These are phyloP conservation scores for Cygnus olor DNA, from an alignment of 2,797 vertebrate genomes.

Conservation along the genomic window DNA sequence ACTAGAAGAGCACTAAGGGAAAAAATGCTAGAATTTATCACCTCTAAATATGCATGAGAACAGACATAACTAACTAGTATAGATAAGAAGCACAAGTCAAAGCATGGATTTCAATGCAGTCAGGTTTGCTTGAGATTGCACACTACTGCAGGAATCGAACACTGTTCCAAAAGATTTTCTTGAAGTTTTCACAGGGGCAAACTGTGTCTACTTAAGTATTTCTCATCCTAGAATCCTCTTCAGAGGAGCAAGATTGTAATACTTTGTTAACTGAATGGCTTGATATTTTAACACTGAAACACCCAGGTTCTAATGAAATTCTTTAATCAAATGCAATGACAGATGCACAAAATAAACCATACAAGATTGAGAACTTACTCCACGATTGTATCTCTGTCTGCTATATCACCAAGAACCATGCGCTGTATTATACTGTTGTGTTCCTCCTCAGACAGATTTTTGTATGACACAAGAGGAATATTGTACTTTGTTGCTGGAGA, in stretches of 20 bases:
- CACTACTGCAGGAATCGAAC: not conserved
- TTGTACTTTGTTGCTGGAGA: constrained; percentile 96
- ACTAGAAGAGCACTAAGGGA: not conserved
- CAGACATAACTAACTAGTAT: not conserved
- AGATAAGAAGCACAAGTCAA: not conserved
- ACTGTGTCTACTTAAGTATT: not conserved
- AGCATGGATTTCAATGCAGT: not conserved
- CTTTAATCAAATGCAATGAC: not conserved
- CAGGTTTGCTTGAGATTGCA: not conserved
- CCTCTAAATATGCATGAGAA: not conserved
- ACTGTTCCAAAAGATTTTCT: not conserved
- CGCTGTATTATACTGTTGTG: constrained; percentile 98
- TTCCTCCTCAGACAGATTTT: constrained; percentile 95
- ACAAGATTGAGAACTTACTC: constrained; percentile 83
- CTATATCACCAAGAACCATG: constrained; percentile 97
- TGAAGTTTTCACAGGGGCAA: not conserved
- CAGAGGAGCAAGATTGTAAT: not conserved
- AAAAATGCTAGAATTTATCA: not conserved
- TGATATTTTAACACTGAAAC: not conserved
- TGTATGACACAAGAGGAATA: constrained; percentile 96
- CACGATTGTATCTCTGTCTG: constrained; percentile 92
- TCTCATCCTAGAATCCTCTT: not conserved
- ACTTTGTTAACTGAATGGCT: not conserved
- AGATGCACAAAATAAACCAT: not conserved
- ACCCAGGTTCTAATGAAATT: not conserved